Base-by-base conservation (phyloP, 2,888 invertebrate genomes). In the Dasysyrphus tricinctus region DNA sequence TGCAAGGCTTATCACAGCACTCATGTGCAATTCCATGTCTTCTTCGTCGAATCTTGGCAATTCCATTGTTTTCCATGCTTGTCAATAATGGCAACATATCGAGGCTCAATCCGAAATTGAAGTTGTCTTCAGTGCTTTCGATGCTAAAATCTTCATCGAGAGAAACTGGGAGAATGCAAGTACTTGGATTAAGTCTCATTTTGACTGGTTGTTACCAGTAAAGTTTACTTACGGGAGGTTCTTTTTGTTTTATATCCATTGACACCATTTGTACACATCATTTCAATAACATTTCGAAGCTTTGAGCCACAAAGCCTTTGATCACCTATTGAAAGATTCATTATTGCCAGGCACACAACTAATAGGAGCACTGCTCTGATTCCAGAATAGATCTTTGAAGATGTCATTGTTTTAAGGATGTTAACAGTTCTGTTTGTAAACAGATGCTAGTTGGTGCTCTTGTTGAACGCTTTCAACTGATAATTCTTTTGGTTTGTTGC, bases 1-100 rank as follows among this genome's bases (percentile, higher is more conserved):
- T 75, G 73, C 91, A 91, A 0, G 88, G 54, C 37, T 90, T 90
- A 5, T 37, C 37, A 75, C 91, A 91, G 54, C 91, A 91, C 47
- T 91, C 90, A 34, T 91, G 90, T 34, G 82, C 78, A 42, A 90
- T 24, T 24, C 24, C 24, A 24, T 24, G 24, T 24, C 24, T 24
- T 24, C 24, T 24, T 3, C 24, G 1, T 1, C 24, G 24, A 24
- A 24, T 24, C 24, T 24, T 24, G 24, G 24, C 24, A 24, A 24
- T 24, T 3, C 24, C 24, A 24, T 1, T 24, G 24, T 24, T 24
- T 24, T 24, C 24, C 24, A 24, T 24, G 24, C 24, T 81, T 54
- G 29, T 88, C 47, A 91, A 70, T 34, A 91, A 88, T 0, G 90
- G 88, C 5, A 86, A 83, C 72, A 84, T 49, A 39, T 80, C 47